Percentiles rank a stretch among this genome's conserved stretches.
These are phyloP conservation scores for Trichomalopsis sarcophagae DNA, from an alignment of 1,140 invertebrate species.

Conservation along the genomic window DNA sequence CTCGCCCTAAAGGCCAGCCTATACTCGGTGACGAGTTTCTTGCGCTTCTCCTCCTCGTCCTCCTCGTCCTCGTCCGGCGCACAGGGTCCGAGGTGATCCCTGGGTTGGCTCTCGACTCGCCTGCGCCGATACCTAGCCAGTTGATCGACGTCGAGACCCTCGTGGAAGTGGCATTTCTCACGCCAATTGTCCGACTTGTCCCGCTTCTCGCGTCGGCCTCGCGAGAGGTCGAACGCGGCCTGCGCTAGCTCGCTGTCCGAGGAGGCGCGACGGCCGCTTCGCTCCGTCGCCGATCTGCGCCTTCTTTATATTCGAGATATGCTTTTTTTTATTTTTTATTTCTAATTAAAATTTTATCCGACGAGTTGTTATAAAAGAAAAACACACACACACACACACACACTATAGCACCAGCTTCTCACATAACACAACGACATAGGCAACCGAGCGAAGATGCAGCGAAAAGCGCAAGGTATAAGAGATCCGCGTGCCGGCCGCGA, in stretches of 20 bases:
- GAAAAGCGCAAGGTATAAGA: no score
- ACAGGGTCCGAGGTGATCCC: conserved; percentile 55
- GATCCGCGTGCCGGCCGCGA: conserved; percentile 13
- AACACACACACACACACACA: no score
- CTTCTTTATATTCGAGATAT: not conserved
- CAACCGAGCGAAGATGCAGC: no score
- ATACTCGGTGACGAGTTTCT: conserved; percentile 65
- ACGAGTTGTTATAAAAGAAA: no score
- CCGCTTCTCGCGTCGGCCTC: conserved; percentile 54
- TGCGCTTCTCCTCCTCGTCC: conserved; percentile 2
- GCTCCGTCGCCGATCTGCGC: conserved; percentile 33
- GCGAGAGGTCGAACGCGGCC: conserved; percentile 55
- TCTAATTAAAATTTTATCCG: no score
- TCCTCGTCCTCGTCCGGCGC: not conserved
- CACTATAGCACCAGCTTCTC: no score
- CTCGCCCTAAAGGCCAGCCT: conserved; percentile 63
- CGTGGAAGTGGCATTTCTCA: conserved; percentile 71
- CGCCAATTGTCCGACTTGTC: conserved; percentile 53
- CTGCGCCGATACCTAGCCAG: conserved; percentile 74
- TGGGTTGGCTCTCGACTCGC: conserved; percentile 65
- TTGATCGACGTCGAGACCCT: conserved; percentile 76
- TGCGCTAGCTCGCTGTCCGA: conserved; percentile 70
- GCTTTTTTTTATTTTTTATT: not conserved
- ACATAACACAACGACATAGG: no score
- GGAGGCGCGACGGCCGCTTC: conserved; percentile 55